Base-by-base conservation (phyloP, 2,113 vertebrate genomes). In the Cygnus buccinator region DNA sequence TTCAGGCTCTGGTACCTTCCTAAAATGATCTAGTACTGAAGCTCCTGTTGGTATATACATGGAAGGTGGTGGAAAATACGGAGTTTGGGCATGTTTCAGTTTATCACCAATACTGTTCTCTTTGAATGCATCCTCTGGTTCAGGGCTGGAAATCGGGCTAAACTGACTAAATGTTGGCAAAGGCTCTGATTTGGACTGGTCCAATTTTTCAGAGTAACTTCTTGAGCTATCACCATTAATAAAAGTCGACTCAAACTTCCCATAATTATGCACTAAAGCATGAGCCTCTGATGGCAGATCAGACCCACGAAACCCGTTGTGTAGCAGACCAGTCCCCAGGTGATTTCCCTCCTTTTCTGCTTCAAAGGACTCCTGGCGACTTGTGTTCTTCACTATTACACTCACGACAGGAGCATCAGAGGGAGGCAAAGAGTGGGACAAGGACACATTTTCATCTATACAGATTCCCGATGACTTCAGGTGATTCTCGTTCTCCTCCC, bases 331-430 rank as follows among this genome's bases (percentile, higher is more conserved):
- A 13, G 98, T 90, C 39, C 97, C 98, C 0, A 98, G 95, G 73
- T 98, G 98, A 92, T 97, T 97, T 41, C 97, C 96, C 25, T 99
- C 98, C 84, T 98, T 98, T 35, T 99, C 98, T 1, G 90, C 88
- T 74, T 99, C 99, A 52, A 98, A 97, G 0, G 98, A 98, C 72
- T 99, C 99, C 95, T 99, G 99, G 15, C 98, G 98, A 95, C 98
- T 99, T 1, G 99, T 99, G 97, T 99, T 99, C 98, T 99, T 99
- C 70, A 99, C 99, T 43, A 99, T 99, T 66, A 99, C 99, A 83
- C 99, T 99, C 87, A 99, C 99, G 9, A 97, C 98, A 3, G 99
- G 99, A 6, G 98, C 91, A 68, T 99, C 99, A 10, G 98, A 93
- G 43, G 98, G 75, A 19, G 98, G 94, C 55, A 97, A 95, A 19